phyloP scores from a whole-genome alignment of 2,797 vertebrate species.

The Acanthiza pusilla region DNA sequence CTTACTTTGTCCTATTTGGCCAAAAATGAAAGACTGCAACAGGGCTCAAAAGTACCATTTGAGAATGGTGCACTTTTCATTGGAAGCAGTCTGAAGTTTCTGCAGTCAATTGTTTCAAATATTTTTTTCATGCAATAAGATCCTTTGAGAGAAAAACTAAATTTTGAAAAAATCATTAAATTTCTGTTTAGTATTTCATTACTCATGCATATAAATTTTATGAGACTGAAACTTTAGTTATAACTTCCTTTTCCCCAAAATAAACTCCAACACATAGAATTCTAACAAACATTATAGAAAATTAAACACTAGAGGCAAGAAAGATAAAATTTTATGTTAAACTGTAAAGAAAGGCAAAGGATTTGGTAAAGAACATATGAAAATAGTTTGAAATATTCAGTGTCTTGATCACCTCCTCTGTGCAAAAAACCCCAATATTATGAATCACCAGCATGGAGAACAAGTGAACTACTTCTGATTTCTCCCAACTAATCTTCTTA shows the following conservation, averaged over 20 bases:
- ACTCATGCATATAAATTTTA: neutral
- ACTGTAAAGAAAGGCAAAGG: neutral
- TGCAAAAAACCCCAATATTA: neutral
- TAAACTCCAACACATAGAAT: neutral
- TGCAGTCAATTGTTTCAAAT: neutral
- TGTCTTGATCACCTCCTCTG: neutral
- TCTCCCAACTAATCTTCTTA: conserved; percentile 14
- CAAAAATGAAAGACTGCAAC: neutral
- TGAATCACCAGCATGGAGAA: neutral
- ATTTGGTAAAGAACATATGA: conserved; percentile 1
- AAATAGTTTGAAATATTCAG: neutral
- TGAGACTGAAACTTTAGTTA: neutral
- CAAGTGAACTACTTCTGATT: conserved; percentile 1
- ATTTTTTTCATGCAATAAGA: neutral
- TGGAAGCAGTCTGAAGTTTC: neutral
- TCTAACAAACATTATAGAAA: neutral
- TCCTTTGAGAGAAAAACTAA: neutral
- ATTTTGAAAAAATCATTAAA: neutral
- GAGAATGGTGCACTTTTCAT: neutral
- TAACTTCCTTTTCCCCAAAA: neutral
- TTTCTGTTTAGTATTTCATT: neutral
- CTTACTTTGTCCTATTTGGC: neutral
- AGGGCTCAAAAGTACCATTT: neutral
- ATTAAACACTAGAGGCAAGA: conserved; percentile 27
- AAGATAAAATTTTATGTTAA: neutral